These are phyloP conservation scores for Orthonyx spaldingii DNA, from an alignment of 2,113 vertebrate species.

Conservation along the genomic window DNA sequence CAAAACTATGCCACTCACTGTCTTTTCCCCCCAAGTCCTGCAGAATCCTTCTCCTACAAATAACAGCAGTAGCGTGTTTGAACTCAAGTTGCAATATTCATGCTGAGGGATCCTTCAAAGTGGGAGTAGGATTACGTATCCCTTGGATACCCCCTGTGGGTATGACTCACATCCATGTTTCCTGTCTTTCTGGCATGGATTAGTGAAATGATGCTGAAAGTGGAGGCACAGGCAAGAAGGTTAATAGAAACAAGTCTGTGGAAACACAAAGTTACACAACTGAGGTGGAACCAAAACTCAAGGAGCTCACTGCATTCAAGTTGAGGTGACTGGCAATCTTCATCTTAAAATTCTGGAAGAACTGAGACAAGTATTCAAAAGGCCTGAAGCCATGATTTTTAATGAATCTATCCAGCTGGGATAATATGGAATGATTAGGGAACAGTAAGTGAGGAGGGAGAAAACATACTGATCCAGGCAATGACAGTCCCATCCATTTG, in stretches of 20 bases:
- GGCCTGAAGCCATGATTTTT: neutral
- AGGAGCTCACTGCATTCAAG: neutral
- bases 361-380: neutral
- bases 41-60: neutral
- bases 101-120: neutral
- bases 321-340: neutral
- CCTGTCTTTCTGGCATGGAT: neutral
- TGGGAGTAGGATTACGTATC: neutral
- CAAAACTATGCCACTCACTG: fast-evolving
- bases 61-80: neutral
- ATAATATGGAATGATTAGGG: neutral
- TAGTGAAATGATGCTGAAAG: neutral
- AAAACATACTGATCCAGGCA: neutral
- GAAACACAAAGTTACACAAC: neutral
- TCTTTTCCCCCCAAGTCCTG: neutral
- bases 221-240: neutral
- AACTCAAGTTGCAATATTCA: neutral
- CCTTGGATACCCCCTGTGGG: neutral
- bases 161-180: neutral
- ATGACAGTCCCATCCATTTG: neutral
- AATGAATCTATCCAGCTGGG: neutral
- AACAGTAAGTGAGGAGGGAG: neutral
- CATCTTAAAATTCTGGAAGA: neutral
- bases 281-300: neutral
- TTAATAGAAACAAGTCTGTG: neutral